Percentiles rank a stretch among this genome's conserved stretches.
phyloP scores from a whole-genome alignment of 2,113 vertebrate species.

The Crypturellus undulatus region DNA sequence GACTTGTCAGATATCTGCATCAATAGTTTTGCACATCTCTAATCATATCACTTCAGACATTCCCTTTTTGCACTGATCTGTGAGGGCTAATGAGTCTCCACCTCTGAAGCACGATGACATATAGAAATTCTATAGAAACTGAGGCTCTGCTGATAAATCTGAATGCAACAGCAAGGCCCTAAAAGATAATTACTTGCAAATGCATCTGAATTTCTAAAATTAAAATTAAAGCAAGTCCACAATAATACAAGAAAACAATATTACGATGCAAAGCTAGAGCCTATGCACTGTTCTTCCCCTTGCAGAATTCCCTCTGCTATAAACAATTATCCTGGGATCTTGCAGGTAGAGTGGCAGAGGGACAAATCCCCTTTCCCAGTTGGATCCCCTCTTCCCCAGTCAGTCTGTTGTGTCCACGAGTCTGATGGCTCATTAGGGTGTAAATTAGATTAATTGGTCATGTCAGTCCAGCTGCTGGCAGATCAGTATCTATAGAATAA shows the following conservation, averaged over 20 bases:
- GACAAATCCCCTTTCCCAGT: not conserved
- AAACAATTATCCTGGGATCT: fast-evolving
- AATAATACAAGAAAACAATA: not conserved
- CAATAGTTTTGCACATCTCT: not conserved
- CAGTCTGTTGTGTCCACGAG: not conserved
- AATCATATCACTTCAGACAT: not conserved
- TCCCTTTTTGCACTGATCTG: not conserved
- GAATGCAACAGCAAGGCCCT: not conserved
- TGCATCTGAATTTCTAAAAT: not conserved
- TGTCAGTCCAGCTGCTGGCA: not conserved
- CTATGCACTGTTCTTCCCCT: not conserved
- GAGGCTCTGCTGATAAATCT: not conserved
- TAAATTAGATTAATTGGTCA: not conserved
- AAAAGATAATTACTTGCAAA: slow-evolving; percentile 12
- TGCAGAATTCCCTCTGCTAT: not conserved
- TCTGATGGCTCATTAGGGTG: not conserved
- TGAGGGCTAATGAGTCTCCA: slow-evolving; percentile 38
- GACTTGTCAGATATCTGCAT: not conserved
- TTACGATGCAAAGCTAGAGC: not conserved
- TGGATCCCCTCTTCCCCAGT: not conserved
- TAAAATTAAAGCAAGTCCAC: not conserved
- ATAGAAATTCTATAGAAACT: not conserved
- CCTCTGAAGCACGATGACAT: not conserved
- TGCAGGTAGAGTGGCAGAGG: not conserved
- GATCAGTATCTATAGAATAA: not conserved